Evolutionary conservation across 2,113 vertebrate species (phyloP), one percentile per base, ranked within the genome.

Genomic region (Erythrocercus mccallii): DNA sequence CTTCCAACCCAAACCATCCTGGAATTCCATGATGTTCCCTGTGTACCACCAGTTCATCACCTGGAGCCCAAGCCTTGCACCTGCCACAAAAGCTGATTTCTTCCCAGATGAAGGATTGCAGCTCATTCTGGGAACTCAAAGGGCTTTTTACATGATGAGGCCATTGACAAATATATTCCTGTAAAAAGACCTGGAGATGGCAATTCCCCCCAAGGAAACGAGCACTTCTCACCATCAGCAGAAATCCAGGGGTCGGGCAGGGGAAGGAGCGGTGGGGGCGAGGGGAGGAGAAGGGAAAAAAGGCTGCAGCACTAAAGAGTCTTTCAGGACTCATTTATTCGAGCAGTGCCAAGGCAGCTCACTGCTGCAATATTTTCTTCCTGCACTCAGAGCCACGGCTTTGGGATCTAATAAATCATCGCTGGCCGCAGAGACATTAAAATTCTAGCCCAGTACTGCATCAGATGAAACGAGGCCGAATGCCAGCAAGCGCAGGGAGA

Each of bases 391-490:
- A 95, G 94, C 86, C 92, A 94, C 88, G 72, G 92, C 94, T 95
- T 84, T 94, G 91, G 86, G 94, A 96, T 93, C 80, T 92, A 71
- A 97, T 97, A 97, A 97, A 98, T 97, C 97, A 98, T 86, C 57
- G 14, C 79, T 71, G 90, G 97, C 94, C 82, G 45, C 94, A 90
- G 96, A 95, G 81, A 71, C 95, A 98, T 97, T 97, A 97, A 97
- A 83, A 97, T 97, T 97, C 97, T 42, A 80, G 76, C 72, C 96
- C 95, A 96, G 97, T 92, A 44, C 87, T 50, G 77, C n/a, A 12
- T 65, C 28, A 95, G 90, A 94, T 95, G 96, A 96, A 97, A 97
- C 1, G 74, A 95, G 96, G 95, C 86, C 23, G 85, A 94, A 68
- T 40, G 92, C 92, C 93, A 95, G 96, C 69, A 5, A 94, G 94